phyloP scores from a whole-genome alignment of 2,113 vertebrate species.

The Rhea americana region DNA sequence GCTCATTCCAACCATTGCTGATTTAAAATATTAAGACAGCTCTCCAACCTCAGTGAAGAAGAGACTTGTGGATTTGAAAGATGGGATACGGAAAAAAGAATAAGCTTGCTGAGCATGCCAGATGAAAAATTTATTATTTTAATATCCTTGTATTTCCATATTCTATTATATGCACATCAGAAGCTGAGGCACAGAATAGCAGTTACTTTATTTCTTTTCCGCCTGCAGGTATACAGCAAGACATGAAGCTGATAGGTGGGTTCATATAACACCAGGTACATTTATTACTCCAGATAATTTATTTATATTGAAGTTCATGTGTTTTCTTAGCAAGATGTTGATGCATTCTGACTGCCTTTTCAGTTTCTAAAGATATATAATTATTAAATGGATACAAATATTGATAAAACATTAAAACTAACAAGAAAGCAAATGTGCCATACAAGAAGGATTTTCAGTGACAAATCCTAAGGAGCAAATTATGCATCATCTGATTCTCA shows the following conservation, averaged over 20 bases:
- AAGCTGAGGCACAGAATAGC: background rate
- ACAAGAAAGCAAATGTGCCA: background rate
- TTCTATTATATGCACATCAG: slow-evolving; percentile 28
- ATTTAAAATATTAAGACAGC: slow-evolving; percentile 38
- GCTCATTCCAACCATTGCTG: background rate
- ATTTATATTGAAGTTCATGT: slow-evolving; percentile 33
- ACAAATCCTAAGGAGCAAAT: background rate
- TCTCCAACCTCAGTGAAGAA: background rate
- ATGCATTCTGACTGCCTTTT: background rate
- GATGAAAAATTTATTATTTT: slow-evolving; percentile 64
- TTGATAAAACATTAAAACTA: background rate
- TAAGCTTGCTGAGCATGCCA: background rate
- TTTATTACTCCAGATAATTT: slow-evolving; percentile 49
- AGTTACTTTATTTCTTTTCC: slow-evolving; percentile 32
- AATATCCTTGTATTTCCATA: slow-evolving; percentile 60
- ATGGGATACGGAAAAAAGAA: background rate
- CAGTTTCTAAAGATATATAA: slow-evolving; percentile 19
- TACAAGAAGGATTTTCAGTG: background rate
- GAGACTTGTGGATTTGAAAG: slow-evolving; percentile 17
- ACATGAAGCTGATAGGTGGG: slow-evolving; percentile 34
- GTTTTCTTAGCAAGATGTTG: slow-evolving; percentile 8
- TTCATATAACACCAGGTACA: slow-evolving; percentile 4
- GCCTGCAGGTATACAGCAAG: slow-evolving; percentile 21
- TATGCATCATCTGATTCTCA: background rate
- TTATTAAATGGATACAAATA: slow-evolving; percentile 28